Conservation (phyloP, 2,797 vertebrate species). For the Chelmon rostratus region DNA sequence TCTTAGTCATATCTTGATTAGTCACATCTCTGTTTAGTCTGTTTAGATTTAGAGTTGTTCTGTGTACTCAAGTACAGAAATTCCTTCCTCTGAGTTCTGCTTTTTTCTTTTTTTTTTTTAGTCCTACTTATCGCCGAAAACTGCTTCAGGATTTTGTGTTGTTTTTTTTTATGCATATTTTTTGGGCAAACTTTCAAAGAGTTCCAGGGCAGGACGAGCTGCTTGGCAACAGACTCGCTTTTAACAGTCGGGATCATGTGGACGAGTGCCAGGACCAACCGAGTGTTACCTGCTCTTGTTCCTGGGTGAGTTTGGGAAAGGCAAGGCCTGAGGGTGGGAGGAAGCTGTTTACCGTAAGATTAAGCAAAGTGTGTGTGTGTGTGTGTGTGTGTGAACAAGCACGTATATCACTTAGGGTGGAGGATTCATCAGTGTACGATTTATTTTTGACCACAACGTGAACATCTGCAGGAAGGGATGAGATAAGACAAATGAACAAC, state of each 20-base stretch:
- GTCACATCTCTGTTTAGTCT: constrained; percentile 79
- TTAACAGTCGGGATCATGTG: constrained; percentile 72
- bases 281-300: constrained; percentile 76
- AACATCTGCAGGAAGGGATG: constrained; percentile 60
- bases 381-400: constrained; percentile 31
- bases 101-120: constrained; percentile 37
- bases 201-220: constrained; percentile 63
- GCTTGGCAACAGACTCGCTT: constrained; percentile 63
- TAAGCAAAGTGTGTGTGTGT: constrained; percentile 39
- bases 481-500: constrained; percentile 36
- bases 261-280: constrained; percentile 75
- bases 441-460: constrained; percentile 50
- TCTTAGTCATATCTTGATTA: constrained; percentile 77
- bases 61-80: constrained; percentile 41
- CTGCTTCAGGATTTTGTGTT: constrained; percentile 35
- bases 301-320: constrained; percentile 72
- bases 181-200: constrained; percentile 64
- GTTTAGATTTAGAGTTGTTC: constrained; percentile 70
- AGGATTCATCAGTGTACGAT: constrained; percentile 37
- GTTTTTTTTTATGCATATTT: constrained; percentile 47
- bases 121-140: constrained; percentile 3
- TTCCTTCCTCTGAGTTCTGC: constrained; percentile 58
- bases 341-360: constrained; percentile 77
- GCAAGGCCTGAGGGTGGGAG: constrained; percentile 70
- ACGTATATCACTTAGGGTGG: constrained; percentile 57